Conservation (phyloP, 1,140 invertebrate genomes). For the Drosophila neocordata region DNA sequence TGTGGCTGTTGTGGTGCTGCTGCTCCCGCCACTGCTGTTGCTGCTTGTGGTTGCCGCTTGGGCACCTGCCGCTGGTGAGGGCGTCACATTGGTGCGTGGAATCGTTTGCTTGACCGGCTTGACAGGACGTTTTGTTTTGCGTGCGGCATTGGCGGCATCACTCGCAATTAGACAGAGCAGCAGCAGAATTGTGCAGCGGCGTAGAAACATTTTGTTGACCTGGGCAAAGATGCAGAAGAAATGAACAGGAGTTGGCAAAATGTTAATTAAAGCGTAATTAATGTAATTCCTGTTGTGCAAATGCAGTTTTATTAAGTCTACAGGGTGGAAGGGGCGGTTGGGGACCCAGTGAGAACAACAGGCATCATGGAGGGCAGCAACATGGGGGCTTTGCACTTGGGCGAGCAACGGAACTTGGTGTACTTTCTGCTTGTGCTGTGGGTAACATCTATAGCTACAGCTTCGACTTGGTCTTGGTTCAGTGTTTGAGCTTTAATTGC, state of each 20-base stretch:
- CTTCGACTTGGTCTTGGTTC: constrained; percentile 19
- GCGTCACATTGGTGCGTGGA: constrained; percentile 79
- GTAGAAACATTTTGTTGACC: constrained; percentile 76
- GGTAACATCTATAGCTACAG: constrained; percentile 7
- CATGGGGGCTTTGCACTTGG: constrained; percentile 48
- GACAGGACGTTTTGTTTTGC: constrained; percentile 82
- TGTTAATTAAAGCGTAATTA: constrained; percentile 79
- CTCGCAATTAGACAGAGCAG: constrained; percentile 78
- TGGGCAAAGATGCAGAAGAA: constrained; percentile 7
- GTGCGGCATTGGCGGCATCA: constrained; percentile 73
- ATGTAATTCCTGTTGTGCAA: constrained; percentile 74
- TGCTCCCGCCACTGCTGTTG: constrained; percentile 35
- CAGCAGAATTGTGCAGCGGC: constrained; percentile 72
- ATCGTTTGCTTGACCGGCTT: constrained; percentile 80
- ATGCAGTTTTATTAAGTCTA: constrained; percentile 59
- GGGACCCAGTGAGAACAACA: neutral
- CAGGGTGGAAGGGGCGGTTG: neutral
- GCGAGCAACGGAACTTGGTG: constrained; percentile 66
- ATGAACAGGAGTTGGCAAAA: constrained; percentile 37
- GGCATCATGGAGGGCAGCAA: neutral
- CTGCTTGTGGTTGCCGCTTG: constrained; percentile 32
- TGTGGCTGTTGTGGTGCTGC: constrained; percentile 35
- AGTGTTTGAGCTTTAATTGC: constrained; percentile 70
- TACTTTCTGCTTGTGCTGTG: constrained; percentile 24
- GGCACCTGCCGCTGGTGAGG: constrained; percentile 53